Conservation (phyloP, 2,797 vertebrate genomes). For the Monodelphis domestica region DNA sequence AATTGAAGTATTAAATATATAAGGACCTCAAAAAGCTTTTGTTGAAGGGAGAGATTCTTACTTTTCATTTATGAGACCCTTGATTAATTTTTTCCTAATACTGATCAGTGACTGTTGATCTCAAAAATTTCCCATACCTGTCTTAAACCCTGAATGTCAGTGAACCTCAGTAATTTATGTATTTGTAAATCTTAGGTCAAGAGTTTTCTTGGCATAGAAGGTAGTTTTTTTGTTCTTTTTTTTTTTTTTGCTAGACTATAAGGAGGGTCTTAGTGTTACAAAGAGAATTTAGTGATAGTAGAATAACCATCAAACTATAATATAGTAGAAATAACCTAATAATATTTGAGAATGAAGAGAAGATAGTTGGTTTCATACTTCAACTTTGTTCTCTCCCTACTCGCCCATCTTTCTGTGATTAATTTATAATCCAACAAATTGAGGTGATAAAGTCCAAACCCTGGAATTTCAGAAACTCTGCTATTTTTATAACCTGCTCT, state of each 20-base stretch:
- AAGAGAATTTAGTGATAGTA: no score
- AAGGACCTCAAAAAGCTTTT: not conserved
- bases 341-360: not conserved
- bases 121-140: not conserved
- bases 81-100: not conserved
- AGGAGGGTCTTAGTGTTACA: not conserved
- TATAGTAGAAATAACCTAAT: not conserved
- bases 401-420: not conserved
- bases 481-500: not conserved
- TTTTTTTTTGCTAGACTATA: not conserved
- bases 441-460: not conserved
- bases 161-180: not conserved
- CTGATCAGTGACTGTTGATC: not conserved
- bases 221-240: no score
- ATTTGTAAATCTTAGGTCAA: not conserved
- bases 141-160: not conserved
- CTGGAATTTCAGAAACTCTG: not conserved
- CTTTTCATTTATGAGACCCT: not conserved
- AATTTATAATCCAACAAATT: not conserved
- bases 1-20: not conserved
- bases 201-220: not conserved
- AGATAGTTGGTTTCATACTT: not conserved
- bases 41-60: not conserved
- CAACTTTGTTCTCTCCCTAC: not conserved
- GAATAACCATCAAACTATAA: not conserved